Base-by-base conservation (phyloP, 37 sponge, comb jelly and placozoan genomes). In the Halichondria panicea region DNA sequence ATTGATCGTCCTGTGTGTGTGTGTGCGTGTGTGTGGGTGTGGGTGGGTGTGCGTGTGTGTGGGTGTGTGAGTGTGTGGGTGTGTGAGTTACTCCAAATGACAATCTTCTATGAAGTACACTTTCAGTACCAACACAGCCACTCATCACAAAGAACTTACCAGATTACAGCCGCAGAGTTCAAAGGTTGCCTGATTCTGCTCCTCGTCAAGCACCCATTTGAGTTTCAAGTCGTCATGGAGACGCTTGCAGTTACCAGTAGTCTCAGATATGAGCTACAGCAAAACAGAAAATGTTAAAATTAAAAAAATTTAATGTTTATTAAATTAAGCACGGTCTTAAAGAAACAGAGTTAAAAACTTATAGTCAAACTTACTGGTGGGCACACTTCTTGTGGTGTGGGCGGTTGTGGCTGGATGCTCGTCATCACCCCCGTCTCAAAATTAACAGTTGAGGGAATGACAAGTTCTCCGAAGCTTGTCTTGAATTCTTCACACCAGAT, bases 121-220 rank as follows among this genome's bases (percentile, higher is more conserved):
- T 48, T 9, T 9, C 50, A 48, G 9, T 48, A 48, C 50, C 50
- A 48, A 18, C 13, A 48, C 50, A 48, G 50, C 50, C 50, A 48
- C 9, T 48, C 13, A 24, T 58, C 7, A 70, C 12, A 7, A 24
- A 58, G 7, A 7, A 58, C 60, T 22, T 58, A 65, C 66, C 40
- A 39, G 40, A 7, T 72, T 50, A 72, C 81, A 81, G 27, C 81
- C 81, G 72, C 81, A 81, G 22, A 81, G 65, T n/a, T 30, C 50
- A 38, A 81, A 18, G 69, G 30, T 41, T 6, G 62, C 31, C 27
- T 15, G 31, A 22, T 69, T 36, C 22, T 59, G 46, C 15, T 36
- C 3, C 13, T 40, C 38, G 35, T 79, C 46, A 46, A 79, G 5
- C 22, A 65, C 42, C 66, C 66, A 65, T 36, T 40, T 65, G 13